These are phyloP conservation scores for Hylomyscus alleni DNA, from an alignment of 2,797 vertebrate genomes.

Conservation along the genomic window DNA sequence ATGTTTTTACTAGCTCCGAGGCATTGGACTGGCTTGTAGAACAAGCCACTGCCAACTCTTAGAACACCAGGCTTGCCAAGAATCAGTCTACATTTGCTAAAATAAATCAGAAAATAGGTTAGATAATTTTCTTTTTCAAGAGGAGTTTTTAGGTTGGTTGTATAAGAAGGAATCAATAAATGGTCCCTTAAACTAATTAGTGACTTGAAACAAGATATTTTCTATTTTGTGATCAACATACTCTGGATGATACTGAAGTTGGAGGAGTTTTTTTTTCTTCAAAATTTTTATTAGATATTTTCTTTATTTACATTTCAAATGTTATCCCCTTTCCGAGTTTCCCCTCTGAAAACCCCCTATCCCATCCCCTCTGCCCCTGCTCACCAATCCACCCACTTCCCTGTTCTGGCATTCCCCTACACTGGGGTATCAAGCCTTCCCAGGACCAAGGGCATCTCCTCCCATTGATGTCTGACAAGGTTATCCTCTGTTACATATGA, in stretches of 20 bases:
- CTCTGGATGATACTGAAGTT: not conserved
- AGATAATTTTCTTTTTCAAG: not conserved
- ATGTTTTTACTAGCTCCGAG: constrained; percentile 19
- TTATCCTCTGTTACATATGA: too few relatives aligned
- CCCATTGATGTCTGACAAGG: too few relatives aligned
- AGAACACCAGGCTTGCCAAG: not conserved
- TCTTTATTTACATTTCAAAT: too few relatives aligned
- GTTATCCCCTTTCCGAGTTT: too few relatives aligned
- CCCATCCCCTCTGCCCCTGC: too few relatives aligned
- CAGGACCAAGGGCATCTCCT: too few relatives aligned
- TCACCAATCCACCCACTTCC: too few relatives aligned
- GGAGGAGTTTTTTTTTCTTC: not conserved
- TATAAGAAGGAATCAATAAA: constrained; percentile 37
- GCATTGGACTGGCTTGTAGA: not conserved
- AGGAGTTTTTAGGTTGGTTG: not conserved
- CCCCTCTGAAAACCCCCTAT: too few relatives aligned
- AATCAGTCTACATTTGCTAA: not conserved
- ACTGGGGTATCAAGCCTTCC: too few relatives aligned
- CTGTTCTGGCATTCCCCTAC: too few relatives aligned
- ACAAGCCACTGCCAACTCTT: not conserved
- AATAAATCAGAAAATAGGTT: constrained; percentile 35
- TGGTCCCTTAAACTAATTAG: not conserved
- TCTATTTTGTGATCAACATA: not conserved
- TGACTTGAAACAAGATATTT: not conserved
- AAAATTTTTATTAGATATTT: too few relatives aligned